Evolutionary conservation across 2,797 vertebrate species (phyloP).

Genomic region (Sebastolobus alascanus): DNA sequence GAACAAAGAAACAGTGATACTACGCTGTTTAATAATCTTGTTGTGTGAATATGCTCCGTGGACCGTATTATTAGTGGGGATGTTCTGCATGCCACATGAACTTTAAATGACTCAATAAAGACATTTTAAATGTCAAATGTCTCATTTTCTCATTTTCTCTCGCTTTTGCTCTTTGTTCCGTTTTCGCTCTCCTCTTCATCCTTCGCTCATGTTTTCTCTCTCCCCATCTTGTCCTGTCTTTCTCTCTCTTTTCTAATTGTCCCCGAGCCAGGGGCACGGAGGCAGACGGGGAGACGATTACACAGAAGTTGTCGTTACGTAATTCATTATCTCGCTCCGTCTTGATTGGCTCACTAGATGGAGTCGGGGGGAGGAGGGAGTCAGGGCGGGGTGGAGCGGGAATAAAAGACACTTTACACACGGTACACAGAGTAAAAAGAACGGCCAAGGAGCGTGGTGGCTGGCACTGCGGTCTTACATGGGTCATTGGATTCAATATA

Average conservation of each 20-base stretch:
- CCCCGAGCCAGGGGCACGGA: slow-evolving; percentile 31
- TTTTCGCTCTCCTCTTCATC: background rate
- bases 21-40: background rate
- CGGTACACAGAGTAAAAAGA: slow-evolving; percentile 38
- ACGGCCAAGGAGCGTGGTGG: slow-evolving; percentile 32
- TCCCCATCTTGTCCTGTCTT: background rate
- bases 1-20: slow-evolving; percentile 1
- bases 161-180: background rate
- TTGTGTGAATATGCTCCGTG: background rate
- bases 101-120: slow-evolving; percentile 41
- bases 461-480: slow-evolving; percentile 11
- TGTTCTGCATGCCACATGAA: slow-evolving; percentile 15
- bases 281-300: slow-evolving; percentile 49
- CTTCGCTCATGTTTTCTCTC: slow-evolving; percentile 7
- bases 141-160: slow-evolving; percentile 27
- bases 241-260: slow-evolving; percentile 47
- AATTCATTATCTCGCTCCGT: slow-evolving; percentile 62
- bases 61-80: slow-evolving; percentile 10
- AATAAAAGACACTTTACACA: slow-evolving; percentile 58
- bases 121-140: slow-evolving; percentile 54
- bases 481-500: slow-evolving; percentile 33
- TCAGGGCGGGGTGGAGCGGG: background rate
- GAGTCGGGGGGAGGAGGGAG: background rate
- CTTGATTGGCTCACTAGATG: slow-evolving; percentile 66
- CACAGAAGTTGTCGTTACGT: slow-evolving; percentile 64